phyloP scores from a whole-genome alignment of 2,888 invertebrate genomes.

The Conchocele bisecta region DNA sequence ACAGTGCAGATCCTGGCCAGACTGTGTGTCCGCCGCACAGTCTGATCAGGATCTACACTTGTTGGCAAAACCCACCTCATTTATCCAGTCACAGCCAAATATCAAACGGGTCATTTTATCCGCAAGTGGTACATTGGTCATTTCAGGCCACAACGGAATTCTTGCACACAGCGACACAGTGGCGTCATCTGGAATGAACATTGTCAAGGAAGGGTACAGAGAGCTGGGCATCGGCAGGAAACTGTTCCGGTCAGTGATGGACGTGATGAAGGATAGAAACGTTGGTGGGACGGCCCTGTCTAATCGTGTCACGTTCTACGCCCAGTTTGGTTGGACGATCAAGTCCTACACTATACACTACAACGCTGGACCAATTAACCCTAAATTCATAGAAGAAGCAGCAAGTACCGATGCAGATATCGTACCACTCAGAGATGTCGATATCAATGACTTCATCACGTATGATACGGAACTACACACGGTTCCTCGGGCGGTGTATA shows the following conservation, averaged over 20 bases:
- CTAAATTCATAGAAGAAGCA: constrained; percentile 49
- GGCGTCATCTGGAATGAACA: constrained; percentile 70
- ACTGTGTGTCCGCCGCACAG: too few relatives aligned
- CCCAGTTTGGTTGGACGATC: constrained; percentile 70
- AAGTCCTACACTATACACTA: constrained; percentile 67
- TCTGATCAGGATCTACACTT: too few relatives aligned
- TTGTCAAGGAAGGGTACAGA: constrained; percentile 64
- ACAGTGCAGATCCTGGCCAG: too few relatives aligned
- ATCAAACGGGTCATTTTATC: background rate
- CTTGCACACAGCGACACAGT: constrained; percentile 60
- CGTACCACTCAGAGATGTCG: constrained; percentile 48
- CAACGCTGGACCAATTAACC: constrained; percentile 64
- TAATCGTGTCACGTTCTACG: constrained; percentile 66
- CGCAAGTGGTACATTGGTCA: background rate
- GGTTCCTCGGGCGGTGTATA: constrained; percentile 62
- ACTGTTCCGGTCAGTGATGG: constrained; percentile 65
- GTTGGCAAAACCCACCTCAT: background rate
- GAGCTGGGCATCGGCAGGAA: constrained; percentile 59
- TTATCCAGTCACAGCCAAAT: too few relatives aligned
- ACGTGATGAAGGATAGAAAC: constrained; percentile 66
- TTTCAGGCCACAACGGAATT: constrained; percentile 67
- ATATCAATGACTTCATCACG: constrained; percentile 61
- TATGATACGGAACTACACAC: constrained; percentile 67
- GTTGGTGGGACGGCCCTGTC: constrained; percentile 67
- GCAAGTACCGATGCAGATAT: constrained; percentile 58